Evolutionary conservation across 1,140 invertebrate species (phyloP).

Genomic region (Mercenaria mercenaria): DNA sequence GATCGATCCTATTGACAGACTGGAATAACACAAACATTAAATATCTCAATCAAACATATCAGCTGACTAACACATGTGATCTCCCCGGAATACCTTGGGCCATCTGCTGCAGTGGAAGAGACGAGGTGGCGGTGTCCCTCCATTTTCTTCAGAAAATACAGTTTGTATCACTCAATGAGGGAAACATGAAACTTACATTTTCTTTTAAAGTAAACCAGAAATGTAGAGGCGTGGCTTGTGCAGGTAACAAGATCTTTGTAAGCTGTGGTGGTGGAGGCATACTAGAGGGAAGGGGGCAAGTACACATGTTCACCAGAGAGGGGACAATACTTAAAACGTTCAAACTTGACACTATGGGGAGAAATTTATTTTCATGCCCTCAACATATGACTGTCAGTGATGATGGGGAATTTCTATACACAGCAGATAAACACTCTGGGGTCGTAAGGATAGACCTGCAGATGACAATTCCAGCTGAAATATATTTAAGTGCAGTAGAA

Average conservation of each 20-base stretch:
- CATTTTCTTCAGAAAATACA: constrained; percentile 26
- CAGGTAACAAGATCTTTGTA: not conserved
- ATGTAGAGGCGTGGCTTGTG: constrained; percentile 12
- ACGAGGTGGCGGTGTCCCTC: constrained; percentile 6
- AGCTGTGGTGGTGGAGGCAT: constrained; percentile 20
- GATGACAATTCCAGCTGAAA: not conserved
- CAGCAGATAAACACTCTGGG: constrained; percentile 14
- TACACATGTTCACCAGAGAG: not conserved
- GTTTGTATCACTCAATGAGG: not conserved
- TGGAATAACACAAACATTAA: constrained; percentile 29
- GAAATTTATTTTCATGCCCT: not conserved
- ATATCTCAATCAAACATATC: not conserved
- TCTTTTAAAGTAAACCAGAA: constrained; percentile 9
- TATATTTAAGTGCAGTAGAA: too few relatives aligned
- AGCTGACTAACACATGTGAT: constrained; percentile 4
- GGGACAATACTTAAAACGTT: not conserved
- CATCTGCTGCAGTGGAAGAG: not conserved
- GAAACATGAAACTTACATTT: not conserved
- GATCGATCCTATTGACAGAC: constrained; percentile 16
- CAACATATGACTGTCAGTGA: not conserved
- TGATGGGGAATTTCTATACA: not conserved
- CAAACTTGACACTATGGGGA: not conserved
- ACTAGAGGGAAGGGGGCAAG: not conserved
- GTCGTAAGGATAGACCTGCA: not conserved
- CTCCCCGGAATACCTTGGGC: constrained; percentile 21